Evolutionary conservation across 2,113 vertebrate species (phyloP), one percentile per base, ranked within the genome.

Genomic region (Nothoprocta pentlandii): DNA sequence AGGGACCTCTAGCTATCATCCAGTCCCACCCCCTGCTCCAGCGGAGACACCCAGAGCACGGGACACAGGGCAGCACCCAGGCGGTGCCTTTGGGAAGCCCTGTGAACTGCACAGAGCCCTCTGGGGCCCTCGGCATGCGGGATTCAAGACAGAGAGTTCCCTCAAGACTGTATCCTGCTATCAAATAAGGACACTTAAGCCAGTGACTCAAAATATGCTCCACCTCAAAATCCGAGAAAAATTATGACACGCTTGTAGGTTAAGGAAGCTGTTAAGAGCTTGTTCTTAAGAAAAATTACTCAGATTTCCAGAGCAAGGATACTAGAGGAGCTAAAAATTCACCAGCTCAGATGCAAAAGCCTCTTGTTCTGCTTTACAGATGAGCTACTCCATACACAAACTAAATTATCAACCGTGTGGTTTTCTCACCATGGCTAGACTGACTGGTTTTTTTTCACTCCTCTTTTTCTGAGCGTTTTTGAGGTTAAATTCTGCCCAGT

Each of bases 61-160:
- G 7, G 47, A 20, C 47, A 21, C 47, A 49, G 47, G 47, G 47
- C 21, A 17, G 47, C 42, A 49, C 20, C 47, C 19, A 49, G 47
- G 47, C 7, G 9, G 26, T 4, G 46, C 28, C 21, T 61, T 23
- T 51, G 28, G n/a, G 53, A 84, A 81, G 13, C 3, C 9, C 59
- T 8, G 22, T 42, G 62, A 25, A 34, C 17, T 26, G 28, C 63
- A 78, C 30, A 76, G 32, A 6, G 22, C 25, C 71, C 42, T 53
- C 44, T 3, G 10, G 12, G 12, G 32, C 11, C 62, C 15, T 0
- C 6, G 47, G 7, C 28, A 39, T 0, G 10, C 5, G 64, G 25
- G 73, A 71, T 21, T 76, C 14, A 78, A 92, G 34, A 69, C 5
- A 83, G 47, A 83, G 47, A 36, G 59, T 61, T 13, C 49, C 46